Base-by-base conservation (phyloP, 1,140 invertebrate species). In the Macrobrachium rosenbergii region DNA sequence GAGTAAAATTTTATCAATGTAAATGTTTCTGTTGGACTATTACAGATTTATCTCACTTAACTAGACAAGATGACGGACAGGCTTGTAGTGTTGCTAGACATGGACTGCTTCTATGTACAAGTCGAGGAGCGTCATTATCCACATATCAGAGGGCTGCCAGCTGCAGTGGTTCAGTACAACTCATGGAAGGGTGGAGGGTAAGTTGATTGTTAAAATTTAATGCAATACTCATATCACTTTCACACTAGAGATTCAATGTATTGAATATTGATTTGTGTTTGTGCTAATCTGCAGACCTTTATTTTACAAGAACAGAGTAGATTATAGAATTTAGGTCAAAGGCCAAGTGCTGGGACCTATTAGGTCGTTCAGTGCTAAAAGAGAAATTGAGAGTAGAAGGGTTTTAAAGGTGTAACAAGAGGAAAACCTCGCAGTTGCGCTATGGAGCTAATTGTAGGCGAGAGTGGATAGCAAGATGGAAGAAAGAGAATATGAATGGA, bases 101-200 rank as follows among this genome's bases (percentile, higher is more conserved):
- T 99, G 98, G 98, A 99, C 92, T 99, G 98, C 93, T 99, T 99
- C 92, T 99, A 98, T 92, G 98, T 98, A 90, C 96, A 97, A 94
- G 98, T 99, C 2, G 98, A 99, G 93, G 95, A 97, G 91, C 95
- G 97, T 92, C 92, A 96, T 43, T 93, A 97, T 91, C 97, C 97
- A 6, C 92, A 94, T 78, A 93, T 96, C 88, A 93, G 94, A 91
- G 97, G 96, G 77, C 96, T 97, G 92, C 98, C 98, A 2, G 94
- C 98, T 83, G 98, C 96, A 81, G 98, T 99, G 17, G 97, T 98
- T 0, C 98, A 99, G 92, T 99, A 99, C 91, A 99, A 98, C 92
- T 94, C 94, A 11, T 99, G 96, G 96, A 94, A 95, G 93, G 96
- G 96, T 80, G 97, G 97, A 92, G 96, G 97, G 97, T 97, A 94